These are phyloP conservation scores for Alethe castanea DNA, from an alignment of 2,113 vertebrate genomes.

Conservation along the genomic window DNA sequence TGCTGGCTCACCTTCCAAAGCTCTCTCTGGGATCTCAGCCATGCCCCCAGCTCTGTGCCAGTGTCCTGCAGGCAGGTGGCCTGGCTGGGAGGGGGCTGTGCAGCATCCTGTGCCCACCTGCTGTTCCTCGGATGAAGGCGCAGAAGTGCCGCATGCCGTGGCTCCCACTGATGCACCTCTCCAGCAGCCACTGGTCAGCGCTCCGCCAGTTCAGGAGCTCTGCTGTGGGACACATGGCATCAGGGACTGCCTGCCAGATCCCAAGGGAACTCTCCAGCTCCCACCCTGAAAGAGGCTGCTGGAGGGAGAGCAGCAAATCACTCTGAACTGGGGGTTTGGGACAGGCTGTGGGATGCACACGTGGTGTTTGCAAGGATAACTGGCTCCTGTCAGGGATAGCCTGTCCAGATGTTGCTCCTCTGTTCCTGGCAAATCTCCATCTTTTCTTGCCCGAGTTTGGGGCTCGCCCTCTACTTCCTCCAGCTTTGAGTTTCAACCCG, in stretches of 20 bases:
- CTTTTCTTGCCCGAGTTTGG: neutral
- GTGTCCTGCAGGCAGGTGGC: accelerated
- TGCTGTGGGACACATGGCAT: slow-evolving; percentile 6
- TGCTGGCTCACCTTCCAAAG: neutral
- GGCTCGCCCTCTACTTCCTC: neutral
- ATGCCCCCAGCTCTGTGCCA: neutral
- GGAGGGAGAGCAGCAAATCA: neutral
- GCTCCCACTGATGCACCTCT: slow-evolving; percentile 65
- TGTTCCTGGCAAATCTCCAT: neutral
- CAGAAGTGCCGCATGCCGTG: slow-evolving; percentile 67
- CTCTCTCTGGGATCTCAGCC: neutral
- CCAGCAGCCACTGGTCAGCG: slow-evolving; percentile 71
- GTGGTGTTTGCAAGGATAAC: neutral
- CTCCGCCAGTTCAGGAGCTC: slow-evolving; percentile 68
- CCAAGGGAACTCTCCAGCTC: neutral
- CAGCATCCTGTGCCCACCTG: slow-evolving; percentile 42
- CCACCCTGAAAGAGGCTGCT: neutral
- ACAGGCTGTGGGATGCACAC: neutral
- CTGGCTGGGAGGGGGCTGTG: neutral
- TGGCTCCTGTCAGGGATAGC: accelerated
- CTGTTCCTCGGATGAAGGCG: slow-evolving; percentile 59
- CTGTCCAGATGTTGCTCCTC: neutral
- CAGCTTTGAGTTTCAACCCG: neutral
- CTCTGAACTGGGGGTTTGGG: neutral
- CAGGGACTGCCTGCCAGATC: neutral